These are phyloP conservation scores for Aplysia californica DNA, from an alignment of 1,140 invertebrate genomes.

Conservation along the genomic window DNA sequence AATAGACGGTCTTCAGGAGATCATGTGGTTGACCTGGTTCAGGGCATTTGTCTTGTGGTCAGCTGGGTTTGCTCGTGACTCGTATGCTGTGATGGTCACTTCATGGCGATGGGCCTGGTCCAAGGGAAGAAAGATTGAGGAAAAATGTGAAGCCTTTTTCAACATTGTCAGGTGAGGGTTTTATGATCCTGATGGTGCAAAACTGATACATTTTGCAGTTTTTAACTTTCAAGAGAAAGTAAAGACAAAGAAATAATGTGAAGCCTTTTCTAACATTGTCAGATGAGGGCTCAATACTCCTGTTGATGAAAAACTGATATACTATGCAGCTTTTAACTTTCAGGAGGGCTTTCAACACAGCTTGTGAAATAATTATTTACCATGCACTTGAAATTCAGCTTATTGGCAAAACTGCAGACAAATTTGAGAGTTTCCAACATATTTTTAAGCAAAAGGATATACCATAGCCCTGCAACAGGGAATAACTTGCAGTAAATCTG, in stretches of 20 bases:
- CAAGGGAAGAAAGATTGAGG: background rate
- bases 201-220: background rate
- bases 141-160: background rate
- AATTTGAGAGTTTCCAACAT: too few species aligned
- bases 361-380: too few species aligned
- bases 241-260: background rate
- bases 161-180: background rate
- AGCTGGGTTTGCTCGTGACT: conserved; percentile 19
- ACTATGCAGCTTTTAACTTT: background rate
- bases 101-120: conserved; percentile 18
- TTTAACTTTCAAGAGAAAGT: background rate
- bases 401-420: too few species aligned
- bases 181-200: background rate
- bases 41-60: conserved; percentile 22
- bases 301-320: background rate
- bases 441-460: too few species aligned
- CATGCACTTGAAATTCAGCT: too few species aligned
- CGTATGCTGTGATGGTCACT: conserved; percentile 17
- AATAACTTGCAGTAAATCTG: too few species aligned
- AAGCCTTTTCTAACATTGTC: background rate
- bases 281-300: background rate
- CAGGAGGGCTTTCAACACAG: too few species aligned
- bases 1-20: conserved; percentile 16
- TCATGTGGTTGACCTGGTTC: conserved; percentile 3
- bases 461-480: too few species aligned